Evolutionary conservation across 2,888 invertebrate genomes (phyloP).

Genomic region (Ophioninae sp.): DNA sequence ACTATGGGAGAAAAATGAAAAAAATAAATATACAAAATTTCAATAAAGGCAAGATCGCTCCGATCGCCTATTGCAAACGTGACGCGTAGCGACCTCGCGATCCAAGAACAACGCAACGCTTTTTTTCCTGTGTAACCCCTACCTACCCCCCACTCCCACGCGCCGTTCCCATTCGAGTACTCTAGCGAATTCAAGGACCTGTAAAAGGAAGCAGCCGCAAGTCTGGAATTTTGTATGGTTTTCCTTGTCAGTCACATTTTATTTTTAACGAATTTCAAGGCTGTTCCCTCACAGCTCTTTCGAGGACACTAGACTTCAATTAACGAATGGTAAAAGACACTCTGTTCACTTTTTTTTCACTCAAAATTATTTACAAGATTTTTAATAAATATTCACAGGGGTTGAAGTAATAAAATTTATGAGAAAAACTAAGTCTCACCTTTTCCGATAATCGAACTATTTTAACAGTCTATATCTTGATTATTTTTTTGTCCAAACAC

Average conservation of each 20-base stretch:
- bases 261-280: background rate
- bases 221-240: background rate
- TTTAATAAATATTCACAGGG: no score
- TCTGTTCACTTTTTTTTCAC: background rate
- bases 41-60: background rate
- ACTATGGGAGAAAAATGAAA: background rate
- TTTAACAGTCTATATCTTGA: background rate
- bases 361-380: background rate
- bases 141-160: background rate
- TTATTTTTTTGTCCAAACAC: background rate
- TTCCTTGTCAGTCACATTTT: background rate
- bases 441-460: no score
- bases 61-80: background rate
- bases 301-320: background rate
- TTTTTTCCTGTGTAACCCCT: slow-evolving; percentile 3
- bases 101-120: background rate
- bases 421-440: no score
- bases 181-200: background rate
- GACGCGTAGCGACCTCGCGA: background rate
- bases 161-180: background rate
- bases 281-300: background rate
- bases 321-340: background rate
- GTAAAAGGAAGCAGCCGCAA: background rate
- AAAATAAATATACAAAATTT: background rate
- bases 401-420: no score